Base-by-base conservation (phyloP, 1,140 invertebrate genomes). In the Eriocheir sinensis region DNA sequence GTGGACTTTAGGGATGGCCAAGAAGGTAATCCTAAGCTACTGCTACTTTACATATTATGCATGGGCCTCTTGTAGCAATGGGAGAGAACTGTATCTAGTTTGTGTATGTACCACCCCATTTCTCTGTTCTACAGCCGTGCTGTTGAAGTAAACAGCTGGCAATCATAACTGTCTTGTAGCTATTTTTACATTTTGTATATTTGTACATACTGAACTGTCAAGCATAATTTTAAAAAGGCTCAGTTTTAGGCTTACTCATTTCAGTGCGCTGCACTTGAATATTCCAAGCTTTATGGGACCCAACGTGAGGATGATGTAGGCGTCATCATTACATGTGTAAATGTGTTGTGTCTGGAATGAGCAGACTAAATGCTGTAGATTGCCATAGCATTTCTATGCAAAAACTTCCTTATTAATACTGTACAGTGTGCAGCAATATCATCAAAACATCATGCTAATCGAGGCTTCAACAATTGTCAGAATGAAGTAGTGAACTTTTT, bases 181-280 rank as follows among this genome's bases (percentile, higher is more conserved):
- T n/a, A 1, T 72, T 72, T 72, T n/a, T 72, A 72, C 60, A 72
- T 72, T 72, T 72, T 72, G 60, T 72, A 72, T 72, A 72, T 72
- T 72, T 72, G 60, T 72, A 72, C 60, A 72, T 72, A 72, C 9
- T 21, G 21, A n/a, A n/a, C 27, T 72, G 17, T 72, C n/a, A 21
- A n/a, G 60, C 21, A 72, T 72, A 72, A n/a, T n/a, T 21, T 6
- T 72, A 27, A 53, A 72, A 72, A 2, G n/a, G 60, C 60, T 72
- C 27, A 12, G 27, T 72, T 72, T 72, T 72, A 72, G 27, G 27
- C 60, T 60, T 21, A 72, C n/a, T n/a, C 60, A 72, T n/a, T 72
- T 72, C 9, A 72, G 60, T 72, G 60, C 60, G 27, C 4, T 21
- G 12, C 6, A 72, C 4, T n/a, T 12, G 27, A 72, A 72, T 6